These are phyloP conservation scores for Pristionchus entomophagus DNA, from an alignment of 2,888 invertebrate genomes.

Conservation along the genomic window DNA sequence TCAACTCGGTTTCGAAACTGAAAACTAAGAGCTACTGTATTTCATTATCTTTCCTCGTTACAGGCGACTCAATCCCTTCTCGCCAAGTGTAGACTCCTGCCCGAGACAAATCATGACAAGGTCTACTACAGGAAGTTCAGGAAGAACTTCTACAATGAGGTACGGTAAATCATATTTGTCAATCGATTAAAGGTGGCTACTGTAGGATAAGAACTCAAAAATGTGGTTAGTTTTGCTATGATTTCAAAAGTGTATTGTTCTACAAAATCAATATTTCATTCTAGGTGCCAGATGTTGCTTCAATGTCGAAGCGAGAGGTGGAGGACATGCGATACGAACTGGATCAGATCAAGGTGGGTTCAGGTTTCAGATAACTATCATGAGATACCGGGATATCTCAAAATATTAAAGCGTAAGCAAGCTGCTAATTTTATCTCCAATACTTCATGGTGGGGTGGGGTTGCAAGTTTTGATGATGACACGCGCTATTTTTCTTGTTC, in stretches of 20 bases:
- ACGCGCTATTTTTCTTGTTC: too few relatives aligned
- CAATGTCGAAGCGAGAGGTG: slow-evolving; percentile 87
- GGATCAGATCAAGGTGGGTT: slow-evolving; percentile 88
- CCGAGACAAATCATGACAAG: slow-evolving; percentile 90
- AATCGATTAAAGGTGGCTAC: not conserved
- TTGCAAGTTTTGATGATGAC: not conserved
- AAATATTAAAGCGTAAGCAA: too few relatives aligned
- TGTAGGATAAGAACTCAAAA: too few relatives aligned
- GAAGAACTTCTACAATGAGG: slow-evolving; percentile 96
- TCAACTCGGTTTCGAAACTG: too few relatives aligned
- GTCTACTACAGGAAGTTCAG: slow-evolving; percentile 91
- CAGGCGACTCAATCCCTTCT: slow-evolving; percentile 69
- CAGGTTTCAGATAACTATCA: not conserved
- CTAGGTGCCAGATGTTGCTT: slow-evolving; percentile 87
- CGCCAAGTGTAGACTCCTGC: slow-evolving; percentile 79
- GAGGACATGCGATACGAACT: slow-evolving; percentile 82
- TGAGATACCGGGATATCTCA: too few relatives aligned
- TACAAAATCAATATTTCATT: slow-evolving; percentile 42
- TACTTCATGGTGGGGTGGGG: not conserved
- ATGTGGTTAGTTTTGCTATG: too few relatives aligned
- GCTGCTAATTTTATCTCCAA: too few relatives aligned
- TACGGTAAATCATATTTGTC: slow-evolving; percentile 17
- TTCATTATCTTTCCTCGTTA: too few relatives aligned
- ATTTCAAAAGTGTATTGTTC: too few relatives aligned
- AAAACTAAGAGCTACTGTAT: too few relatives aligned